These are phyloP conservation scores for Lagothrix lagotricha DNA, from an alignment of 2,797 vertebrate species.

Conservation along the genomic window DNA sequence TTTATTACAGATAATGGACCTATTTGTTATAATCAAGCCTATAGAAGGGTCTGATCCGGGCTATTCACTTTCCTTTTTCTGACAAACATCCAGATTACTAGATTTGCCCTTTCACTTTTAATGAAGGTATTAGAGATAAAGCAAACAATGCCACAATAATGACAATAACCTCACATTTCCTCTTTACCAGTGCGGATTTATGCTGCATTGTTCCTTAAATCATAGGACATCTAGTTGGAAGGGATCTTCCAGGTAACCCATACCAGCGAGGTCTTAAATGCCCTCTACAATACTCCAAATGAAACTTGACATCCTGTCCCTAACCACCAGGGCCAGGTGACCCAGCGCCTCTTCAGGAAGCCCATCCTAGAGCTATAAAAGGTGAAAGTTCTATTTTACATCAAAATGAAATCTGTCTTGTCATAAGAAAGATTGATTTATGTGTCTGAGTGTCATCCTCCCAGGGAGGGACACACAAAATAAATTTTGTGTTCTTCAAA, in stretches of 20 bases:
- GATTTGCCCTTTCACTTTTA: neutral
- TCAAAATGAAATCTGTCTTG: neutral
- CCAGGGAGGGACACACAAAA: neutral
- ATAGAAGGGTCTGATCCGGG: neutral
- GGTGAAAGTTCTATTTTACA: neutral
- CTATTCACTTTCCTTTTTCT: neutral
- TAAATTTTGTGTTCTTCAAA: neutral
- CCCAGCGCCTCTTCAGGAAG: neutral
- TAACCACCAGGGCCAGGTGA: neutral
- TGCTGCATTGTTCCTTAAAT: neutral
- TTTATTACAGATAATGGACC: neutral
- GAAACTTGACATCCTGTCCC: neutral
- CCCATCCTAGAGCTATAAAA: neutral
- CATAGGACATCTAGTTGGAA: neutral
- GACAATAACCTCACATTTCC: neutral
- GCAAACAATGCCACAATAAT: neutral
- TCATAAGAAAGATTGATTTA: neutral
- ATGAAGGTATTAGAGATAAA: neutral
- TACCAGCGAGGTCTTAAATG: neutral
- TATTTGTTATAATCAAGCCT: neutral
- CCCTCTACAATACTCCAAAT: neutral
- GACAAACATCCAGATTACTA: neutral
- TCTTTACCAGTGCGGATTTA: neutral
- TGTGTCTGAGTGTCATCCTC: neutral
- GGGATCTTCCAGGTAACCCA: neutral